Evolutionary conservation across 2,888 invertebrate species (phyloP), one percentile per base, ranked within the genome.

Genomic region (Nebria salina): DNA sequence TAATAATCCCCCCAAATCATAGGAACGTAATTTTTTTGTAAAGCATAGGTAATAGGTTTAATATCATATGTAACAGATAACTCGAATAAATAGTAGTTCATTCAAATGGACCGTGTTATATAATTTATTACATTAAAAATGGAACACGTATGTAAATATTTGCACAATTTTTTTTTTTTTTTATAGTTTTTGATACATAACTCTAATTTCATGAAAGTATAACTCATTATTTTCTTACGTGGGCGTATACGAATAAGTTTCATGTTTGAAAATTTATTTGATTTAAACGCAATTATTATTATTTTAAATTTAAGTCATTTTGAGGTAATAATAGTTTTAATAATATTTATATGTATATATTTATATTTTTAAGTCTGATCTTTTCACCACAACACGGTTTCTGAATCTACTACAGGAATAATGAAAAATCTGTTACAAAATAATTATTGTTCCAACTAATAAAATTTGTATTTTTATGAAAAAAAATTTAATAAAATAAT

Each of bases 391-490:
- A 34, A 68, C 41, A 25, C 73, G 78, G 66, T 75, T 79, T 74
- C 66, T 75, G 74, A 79, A 79, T 79, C 54, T 79, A 34, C 79
- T 79, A 43, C 79, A 42, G 42, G 43, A 43, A 43, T 73, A 75
- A 66, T 26, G 41, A 65, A 74, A 65, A 68, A 79, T 41, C 68
- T 79, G 79, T 74, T 79, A 66, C 75, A 77, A 72, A 77, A 66
- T 79, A 68, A 70, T 68, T 72, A 81, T 75, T 70, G 80, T 75
- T 13, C 80, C 54, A 72, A 81, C 81, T 81, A 81, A 81, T 81
- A 81, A 81, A 72, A 81, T 72, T 75, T 81, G 81, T 81, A 81
- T 81, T 81, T 81, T 81, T 81, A 80, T 81, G 75, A 81, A 43
- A 72, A 77, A 43, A 76, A 43, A 70, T 65, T 72, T 20, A 70